Evolutionary conservation across 2,888 invertebrate species (phyloP), one percentile per base, ranked within the genome.

Genomic region (Lagria hirta): DNA sequence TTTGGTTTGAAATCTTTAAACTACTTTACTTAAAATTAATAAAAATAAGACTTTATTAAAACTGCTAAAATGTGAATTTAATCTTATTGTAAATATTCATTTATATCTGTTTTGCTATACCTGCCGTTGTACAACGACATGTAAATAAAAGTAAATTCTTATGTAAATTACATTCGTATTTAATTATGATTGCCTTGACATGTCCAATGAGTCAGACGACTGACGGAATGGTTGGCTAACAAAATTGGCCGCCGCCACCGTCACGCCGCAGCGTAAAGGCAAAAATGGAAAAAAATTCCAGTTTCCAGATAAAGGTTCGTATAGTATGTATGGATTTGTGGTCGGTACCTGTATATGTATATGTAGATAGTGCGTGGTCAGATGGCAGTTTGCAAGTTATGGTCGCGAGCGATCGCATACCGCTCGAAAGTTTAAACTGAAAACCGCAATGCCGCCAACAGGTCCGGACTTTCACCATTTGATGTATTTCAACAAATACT

Each of bases 331-430:
- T 34, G 51, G 54, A 52, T 54, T 54, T 58, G 60, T 51, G 60
- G 57, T 52, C 53, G 54, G 56, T 54, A 53, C 50, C 56, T 57
- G 55, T 54, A 51, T 56, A 54, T 61, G 61, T 63, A 61, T 63
- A 66, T 64, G 65, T 62, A 64, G 66, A 65, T 66, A 65, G 66
- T 66, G 66, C 65, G 66, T 66, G 66, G 66, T 66, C 68, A 65
- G 62, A 64, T 66, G 65, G 63, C 65, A 66, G 65, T 62, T 63
- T 54, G 64, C 63, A 58, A 66, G 65, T 68, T 68, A 68, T 68
- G 65, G 65, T 62, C 59, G 63, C 64, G 55, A 48, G 60, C 62
- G 60, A 63, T 64, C 63, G 65, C 66, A 68, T 68, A 66, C 66
- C 66, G 63, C 61, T 61, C 61, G n/a, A n/a, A n/a, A n/a, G n/a